Evolutionary conservation across 1,140 invertebrate species (phyloP).

Genomic region (Drosophila insularis): DNA sequence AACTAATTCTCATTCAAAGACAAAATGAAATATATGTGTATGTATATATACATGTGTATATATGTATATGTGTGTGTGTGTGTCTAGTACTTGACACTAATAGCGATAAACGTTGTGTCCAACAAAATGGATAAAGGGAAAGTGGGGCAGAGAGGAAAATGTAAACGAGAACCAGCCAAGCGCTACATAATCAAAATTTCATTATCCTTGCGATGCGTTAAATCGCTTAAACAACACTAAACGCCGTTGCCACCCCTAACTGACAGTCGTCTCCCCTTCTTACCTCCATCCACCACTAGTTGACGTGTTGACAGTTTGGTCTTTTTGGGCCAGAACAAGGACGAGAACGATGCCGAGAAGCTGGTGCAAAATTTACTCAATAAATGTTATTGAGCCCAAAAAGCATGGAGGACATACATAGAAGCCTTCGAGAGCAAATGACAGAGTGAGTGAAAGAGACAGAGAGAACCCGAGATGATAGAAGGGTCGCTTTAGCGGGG

Average conservation of each 20-base stretch:
- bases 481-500: slow-evolving; percentile 42
- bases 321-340: slow-evolving; percentile 39
- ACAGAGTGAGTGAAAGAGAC: slow-evolving; percentile 8
- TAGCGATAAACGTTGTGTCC: slow-evolving; percentile 49
- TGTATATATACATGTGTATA: neutral
- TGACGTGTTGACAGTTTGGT: slow-evolving; percentile 76
- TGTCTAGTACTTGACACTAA: slow-evolving; percentile 43
- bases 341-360: slow-evolving; percentile 44
- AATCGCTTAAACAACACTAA: slow-evolving; percentile 78
- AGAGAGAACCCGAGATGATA: slow-evolving; percentile 13
- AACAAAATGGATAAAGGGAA: slow-evolving; percentile 11
- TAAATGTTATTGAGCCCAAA: slow-evolving; percentile 69
- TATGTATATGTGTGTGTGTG: neutral
- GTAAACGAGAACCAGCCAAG: slow-evolving; percentile 55
- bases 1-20: neutral
- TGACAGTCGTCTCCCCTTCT: neutral
- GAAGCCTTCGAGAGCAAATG: slow-evolving; percentile 2
- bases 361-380: slow-evolving; percentile 78
- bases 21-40: neutral
- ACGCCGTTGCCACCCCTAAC: slow-evolving; percentile 43
- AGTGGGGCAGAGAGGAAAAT: neutral
- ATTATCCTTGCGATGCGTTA: slow-evolving; percentile 81
- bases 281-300: slow-evolving; percentile 36
- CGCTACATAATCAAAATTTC: slow-evolving; percentile 78
- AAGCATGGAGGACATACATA: slow-evolving; percentile 21